Evolutionary conservation across 2,888 invertebrate species (phyloP).

Genomic region (Ornithoptera priamus): DNA sequence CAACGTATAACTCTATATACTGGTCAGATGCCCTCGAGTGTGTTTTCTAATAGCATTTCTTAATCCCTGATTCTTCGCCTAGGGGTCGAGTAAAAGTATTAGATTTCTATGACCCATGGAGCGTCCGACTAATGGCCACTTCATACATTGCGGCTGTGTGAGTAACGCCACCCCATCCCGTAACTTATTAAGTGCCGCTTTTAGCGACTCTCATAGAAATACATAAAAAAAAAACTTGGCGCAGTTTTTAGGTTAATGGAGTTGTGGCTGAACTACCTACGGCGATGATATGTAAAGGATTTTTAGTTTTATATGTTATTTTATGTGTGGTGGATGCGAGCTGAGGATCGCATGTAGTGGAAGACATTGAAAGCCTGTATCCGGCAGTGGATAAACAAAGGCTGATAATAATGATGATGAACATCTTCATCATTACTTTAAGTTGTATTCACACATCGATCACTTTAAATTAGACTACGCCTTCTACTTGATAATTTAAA

Average conservation of each 20-base stretch:
- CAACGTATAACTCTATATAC: no score
- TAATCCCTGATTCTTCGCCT: neutral
- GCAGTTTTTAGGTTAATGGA: constrained; percentile 22
- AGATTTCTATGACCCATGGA: neutral
- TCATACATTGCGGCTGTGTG: neutral
- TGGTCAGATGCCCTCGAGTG: no score
- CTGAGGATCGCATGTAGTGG: no score
- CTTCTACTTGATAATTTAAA: no score
- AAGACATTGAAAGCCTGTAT: no score
- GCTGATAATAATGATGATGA: no score
- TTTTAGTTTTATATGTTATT: neutral
- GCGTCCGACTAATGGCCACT: constrained; percentile 18
- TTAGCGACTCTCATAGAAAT: constrained; percentile 15
- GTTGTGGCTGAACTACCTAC: neutral
- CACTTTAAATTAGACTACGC: no score
- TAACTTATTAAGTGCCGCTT: constrained; percentile 28
- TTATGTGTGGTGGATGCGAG: no score
- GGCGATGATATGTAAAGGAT: neutral
- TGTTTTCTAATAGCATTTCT: no score
- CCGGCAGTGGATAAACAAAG: no score
- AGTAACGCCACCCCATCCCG: constrained; percentile 4
- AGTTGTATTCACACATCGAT: no score
- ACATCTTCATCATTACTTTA: no score
- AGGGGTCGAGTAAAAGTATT: neutral
- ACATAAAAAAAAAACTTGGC: constrained; percentile 17